Evolutionary conservation across 23 tunicate genomes (phyloP).

Genomic region (Oikopleura dioica): DNA sequence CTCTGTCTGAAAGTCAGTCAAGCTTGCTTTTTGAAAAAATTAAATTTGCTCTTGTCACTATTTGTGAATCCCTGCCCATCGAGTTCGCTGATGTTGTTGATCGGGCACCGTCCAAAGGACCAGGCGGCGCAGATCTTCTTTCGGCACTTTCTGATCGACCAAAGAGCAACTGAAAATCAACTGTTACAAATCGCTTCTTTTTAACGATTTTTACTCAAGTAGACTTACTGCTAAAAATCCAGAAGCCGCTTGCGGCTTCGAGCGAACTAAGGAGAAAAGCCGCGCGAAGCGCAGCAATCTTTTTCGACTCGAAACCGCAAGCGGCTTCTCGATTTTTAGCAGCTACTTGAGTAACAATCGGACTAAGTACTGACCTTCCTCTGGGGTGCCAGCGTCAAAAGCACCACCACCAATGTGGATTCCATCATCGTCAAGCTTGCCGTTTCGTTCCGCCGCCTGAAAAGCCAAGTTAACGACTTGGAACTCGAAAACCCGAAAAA

Average conservation of each 20-base stretch:
- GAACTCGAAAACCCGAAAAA: no score
- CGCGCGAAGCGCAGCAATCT: no score
- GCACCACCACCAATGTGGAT: constrained; percentile 14
- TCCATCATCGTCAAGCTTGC: background rate
- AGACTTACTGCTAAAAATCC: no score
- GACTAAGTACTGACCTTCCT: background rate
- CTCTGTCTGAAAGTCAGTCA: no score
- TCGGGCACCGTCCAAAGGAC: background rate
- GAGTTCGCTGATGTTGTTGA: background rate
- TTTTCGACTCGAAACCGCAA: no score
- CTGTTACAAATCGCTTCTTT: background rate
- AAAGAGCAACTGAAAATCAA: constrained; percentile 2
- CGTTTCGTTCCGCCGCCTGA: background rate
- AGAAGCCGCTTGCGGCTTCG: no score
- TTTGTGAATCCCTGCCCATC: no score
- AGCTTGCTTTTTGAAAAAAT: no score
- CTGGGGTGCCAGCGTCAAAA: background rate
- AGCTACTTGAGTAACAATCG: background rate
- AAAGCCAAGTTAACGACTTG: no score
- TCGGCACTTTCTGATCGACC: constrained; percentile 1
- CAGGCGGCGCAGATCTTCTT: background rate
- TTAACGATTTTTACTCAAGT: no score
- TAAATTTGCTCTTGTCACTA: no score
- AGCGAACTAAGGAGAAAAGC: no score
- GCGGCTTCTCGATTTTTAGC: background rate